Evolutionary conservation across 2,888 invertebrate genomes (phyloP), one percentile per base, ranked within the genome.

Genomic region (Agrotis ipsilon): DNA sequence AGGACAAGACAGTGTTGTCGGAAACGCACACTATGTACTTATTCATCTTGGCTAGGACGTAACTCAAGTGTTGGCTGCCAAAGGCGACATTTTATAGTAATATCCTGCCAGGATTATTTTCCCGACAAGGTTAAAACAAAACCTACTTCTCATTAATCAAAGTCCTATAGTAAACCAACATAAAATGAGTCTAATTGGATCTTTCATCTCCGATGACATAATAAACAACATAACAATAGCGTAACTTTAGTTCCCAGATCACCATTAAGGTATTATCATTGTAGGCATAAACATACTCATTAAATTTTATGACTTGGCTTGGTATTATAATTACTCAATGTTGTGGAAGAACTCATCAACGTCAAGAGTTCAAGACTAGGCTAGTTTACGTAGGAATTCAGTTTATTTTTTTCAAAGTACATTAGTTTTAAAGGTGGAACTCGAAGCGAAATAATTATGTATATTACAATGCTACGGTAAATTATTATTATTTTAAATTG

Each of bases 291-390:
- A 79, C 59, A 57, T 64, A 68, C 67, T 64, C 43, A 74, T 75
- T 61, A 51, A 63, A 61, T 79, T 77, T 52, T 79, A 79, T 68
- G 51, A 14, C 63, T 57, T 21, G 39, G 32, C 27, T 39, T 62
- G n/a, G 14, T 73, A 46, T 63, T 60, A 49, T 21, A 16, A 48
- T 60, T 66, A 57, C 51, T 49, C 45, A 66, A 69, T 21, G 13
- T 6, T 13, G 32, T 43, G 24, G 24, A 59, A 63, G 64, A 16
- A 57, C n/a, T 69, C 62, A 19, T 51, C 43, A 55, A 46, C 13
- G 24, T 55, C n/a, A 55, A 6, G n/a, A 32, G 18, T 21, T 55
- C n/a, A 55, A 6, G n/a, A 32, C 27, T 21, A n/a, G 39, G 13
- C 16, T 21, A 45, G 21, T 18, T 14, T 24, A 32, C 45, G 48